Conservation (phyloP, 2,888 invertebrate species). For the Molanna angustata region DNA sequence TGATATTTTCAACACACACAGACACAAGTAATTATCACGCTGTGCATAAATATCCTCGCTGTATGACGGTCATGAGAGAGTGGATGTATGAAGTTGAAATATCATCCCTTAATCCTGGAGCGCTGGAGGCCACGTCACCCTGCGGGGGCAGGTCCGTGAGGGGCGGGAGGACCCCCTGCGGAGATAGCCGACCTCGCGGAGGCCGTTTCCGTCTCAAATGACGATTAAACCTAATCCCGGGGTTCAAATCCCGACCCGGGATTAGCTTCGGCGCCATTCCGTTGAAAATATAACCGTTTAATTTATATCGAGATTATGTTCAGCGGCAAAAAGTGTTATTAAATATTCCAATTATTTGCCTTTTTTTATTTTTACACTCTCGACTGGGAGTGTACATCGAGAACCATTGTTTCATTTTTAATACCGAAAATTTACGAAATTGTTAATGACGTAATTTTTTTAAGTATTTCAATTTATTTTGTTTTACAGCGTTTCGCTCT, state of each 20-base stretch:
- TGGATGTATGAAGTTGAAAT: too few relatives aligned
- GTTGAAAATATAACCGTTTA: slow-evolving; percentile 21
- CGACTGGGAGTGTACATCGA: too few relatives aligned
- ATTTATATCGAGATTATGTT: slow-evolving; percentile 23
- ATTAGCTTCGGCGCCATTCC: slow-evolving; percentile 21
- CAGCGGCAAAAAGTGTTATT: slow-evolving; percentile 17
- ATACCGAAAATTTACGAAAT: too few relatives aligned
- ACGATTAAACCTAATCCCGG: slow-evolving; percentile 28
- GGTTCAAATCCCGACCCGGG: slow-evolving; percentile 22
- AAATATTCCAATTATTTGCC: slow-evolving; percentile 17
- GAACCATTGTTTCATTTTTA: too few relatives aligned
- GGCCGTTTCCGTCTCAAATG: slow-evolving; percentile 27
- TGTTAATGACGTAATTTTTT: too few relatives aligned
- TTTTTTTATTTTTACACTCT: background rate
- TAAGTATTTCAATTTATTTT: too few relatives aligned
- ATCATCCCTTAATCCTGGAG: too few relatives aligned
- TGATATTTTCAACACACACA: background rate
- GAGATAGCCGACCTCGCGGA: slow-evolving; percentile 7
- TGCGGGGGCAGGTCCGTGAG: background rate
- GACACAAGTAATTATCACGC: too few relatives aligned
- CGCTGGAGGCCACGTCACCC: too few relatives aligned
- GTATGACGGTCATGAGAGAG: too few relatives aligned
- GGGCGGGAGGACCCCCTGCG: slow-evolving; percentile 4
- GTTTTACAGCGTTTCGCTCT: too few relatives aligned
- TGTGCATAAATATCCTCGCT: too few relatives aligned